Evolutionary conservation across 1,140 invertebrate species (phyloP).

Genomic region (Drosophila hydei): DNA sequence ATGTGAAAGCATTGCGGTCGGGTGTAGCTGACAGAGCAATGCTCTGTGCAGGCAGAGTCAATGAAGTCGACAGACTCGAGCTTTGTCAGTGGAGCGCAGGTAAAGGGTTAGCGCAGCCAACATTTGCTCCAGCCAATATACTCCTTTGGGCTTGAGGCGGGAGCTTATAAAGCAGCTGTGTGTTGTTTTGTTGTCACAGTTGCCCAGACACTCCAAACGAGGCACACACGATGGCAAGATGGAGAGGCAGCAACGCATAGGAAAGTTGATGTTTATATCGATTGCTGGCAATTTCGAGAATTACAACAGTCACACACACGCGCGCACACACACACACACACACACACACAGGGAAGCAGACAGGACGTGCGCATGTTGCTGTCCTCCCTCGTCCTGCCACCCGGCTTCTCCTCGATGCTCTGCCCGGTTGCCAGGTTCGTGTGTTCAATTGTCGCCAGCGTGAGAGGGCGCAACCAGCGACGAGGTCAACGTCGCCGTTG

Average conservation of each 20-base stretch:
- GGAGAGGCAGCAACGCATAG: conserved; percentile 49
- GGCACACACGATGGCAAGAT: conserved; percentile 3
- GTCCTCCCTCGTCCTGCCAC: not conserved
- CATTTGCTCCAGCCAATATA: not conserved
- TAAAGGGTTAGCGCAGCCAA: too few species aligned
- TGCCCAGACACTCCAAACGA: conserved; percentile 34
- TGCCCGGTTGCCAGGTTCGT: conserved; percentile 51
- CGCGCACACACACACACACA: conserved; percentile 26
- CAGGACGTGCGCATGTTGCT: conserved; percentile 60
- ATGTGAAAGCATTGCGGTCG: not conserved
- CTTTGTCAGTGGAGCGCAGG: not conserved
- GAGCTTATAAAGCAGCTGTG: conserved; percentile 1
- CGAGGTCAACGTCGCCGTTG: conserved; percentile 46
- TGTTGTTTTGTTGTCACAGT: conserved; percentile 45
- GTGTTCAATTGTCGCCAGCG: conserved; percentile 39
- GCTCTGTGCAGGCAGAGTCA: not conserved
- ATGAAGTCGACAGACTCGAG: not conserved
- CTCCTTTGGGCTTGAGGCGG: not conserved
- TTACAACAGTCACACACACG: conserved; percentile 59
- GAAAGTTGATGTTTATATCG: conserved; percentile 79
- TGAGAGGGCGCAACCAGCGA: conserved; percentile 37
- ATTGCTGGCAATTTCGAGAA: conserved; percentile 78
- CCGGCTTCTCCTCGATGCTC: conserved; percentile 19
- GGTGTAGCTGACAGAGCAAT: not conserved
- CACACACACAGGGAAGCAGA: conserved; percentile 8